Conservation (phyloP, 2,797 vertebrate species). For the Danio kyathit region DNA sequence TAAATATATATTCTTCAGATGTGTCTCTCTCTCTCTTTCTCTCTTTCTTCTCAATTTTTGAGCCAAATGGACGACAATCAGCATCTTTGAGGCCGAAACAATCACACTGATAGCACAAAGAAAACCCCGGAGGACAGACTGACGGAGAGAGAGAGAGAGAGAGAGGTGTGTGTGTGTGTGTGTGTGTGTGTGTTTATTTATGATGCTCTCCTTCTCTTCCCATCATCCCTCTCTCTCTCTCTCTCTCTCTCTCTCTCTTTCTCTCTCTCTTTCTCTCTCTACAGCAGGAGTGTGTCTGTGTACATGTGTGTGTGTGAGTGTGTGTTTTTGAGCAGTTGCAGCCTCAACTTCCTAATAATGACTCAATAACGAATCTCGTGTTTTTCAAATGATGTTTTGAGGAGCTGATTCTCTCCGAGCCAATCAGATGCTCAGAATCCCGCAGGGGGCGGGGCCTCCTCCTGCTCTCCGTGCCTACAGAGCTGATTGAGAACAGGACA, state of each 20-base stretch:
- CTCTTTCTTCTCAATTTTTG: conserved; percentile 43
- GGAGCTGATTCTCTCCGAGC: conserved; percentile 57
- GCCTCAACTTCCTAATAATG: conserved; percentile 63
- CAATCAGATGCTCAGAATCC: conserved; percentile 59
- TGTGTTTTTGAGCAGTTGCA: conserved; percentile 42
- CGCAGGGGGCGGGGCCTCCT: conserved; percentile 48
- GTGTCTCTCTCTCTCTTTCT: conserved; percentile 43
- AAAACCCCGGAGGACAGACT: background rate
- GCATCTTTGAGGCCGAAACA: conserved; percentile 47
- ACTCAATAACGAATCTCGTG: conserved; percentile 51
- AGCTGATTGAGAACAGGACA: conserved; percentile 55
- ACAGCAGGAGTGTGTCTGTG: conserved; percentile 38
- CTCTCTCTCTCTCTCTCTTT: conserved; percentile 33
- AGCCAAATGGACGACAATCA: conserved; percentile 65
- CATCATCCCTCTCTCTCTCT: background rate
- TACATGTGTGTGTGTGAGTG: conserved; percentile 30
- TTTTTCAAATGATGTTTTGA: conserved; percentile 53
- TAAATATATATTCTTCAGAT: conserved; percentile 39
- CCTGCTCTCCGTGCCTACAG: conserved; percentile 58
- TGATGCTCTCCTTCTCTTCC: conserved; percentile 8
- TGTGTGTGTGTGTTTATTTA: background rate
- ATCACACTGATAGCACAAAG: conserved; percentile 39
- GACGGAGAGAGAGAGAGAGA: conserved; percentile 39
- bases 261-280: conserved; percentile 52
- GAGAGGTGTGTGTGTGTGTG: too few relatives aligned